These are phyloP conservation scores for Coptodon rendalli DNA, from an alignment of 2,113 vertebrate genomes.

Conservation along the genomic window DNA sequence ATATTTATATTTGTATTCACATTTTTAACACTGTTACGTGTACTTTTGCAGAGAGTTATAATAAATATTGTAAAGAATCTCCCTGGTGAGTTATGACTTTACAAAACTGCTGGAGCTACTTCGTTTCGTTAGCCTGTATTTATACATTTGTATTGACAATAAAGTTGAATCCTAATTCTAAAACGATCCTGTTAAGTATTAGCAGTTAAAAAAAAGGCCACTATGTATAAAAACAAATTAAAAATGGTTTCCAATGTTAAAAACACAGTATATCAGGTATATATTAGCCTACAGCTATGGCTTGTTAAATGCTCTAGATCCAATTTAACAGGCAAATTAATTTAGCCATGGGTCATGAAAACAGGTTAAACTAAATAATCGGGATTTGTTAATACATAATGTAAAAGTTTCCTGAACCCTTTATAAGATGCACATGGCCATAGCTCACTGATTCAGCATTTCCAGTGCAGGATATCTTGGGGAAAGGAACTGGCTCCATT, in stretches of 20 bases:
- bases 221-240: too few relatives aligned
- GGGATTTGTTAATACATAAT: rapidly evolving
- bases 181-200: not conserved
- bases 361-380: not conserved
- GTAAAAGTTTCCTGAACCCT: not conserved
- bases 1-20: too few relatives aligned
- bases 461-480: not conserved
- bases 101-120: not conserved
- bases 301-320: not conserved
- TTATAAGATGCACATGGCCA: not conserved
- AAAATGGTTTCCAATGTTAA: not conserved
- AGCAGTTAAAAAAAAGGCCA: not conserved
- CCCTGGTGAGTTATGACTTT: not conserved
- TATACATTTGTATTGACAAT: too few relatives aligned
- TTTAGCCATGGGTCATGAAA: not conserved
- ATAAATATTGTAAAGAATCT: not conserved
- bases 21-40: too few relatives aligned
- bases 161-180: not conserved
- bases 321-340: not conserved
- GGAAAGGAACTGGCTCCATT: not conserved
- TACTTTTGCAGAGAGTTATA: not conserved
- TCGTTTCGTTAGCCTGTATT: too few relatives aligned
- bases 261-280: not conserved
- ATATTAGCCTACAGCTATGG: not conserved
- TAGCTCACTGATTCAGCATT: not conserved